Evolutionary conservation across 2,797 vertebrate species (phyloP), one percentile per base, ranked within the genome.

Genomic region (Synaphobranchus kaupii): DNA sequence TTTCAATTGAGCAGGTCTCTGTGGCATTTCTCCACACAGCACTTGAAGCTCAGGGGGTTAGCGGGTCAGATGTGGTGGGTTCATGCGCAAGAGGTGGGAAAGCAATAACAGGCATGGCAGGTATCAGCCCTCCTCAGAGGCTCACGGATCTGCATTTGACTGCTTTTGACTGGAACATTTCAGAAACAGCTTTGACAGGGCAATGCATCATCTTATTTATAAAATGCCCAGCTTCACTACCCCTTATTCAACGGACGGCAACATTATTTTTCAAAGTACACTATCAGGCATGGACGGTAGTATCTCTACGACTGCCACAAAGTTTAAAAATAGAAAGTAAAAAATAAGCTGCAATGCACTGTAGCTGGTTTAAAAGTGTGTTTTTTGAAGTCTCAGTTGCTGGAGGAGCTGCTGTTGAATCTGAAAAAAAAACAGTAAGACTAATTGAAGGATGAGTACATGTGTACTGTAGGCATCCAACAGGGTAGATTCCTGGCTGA

Each of bases 201-300:
- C 80, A 89, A 90, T 92, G 84, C 83, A 92, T 90, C 89, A 90
- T 89, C 81, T 73, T 91, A 88, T 91, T 90, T 90, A 89, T 81
- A 81, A 39, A 80, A 88, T 86, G 83, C 86, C 89, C 85, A 89
- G 87, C 84, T 31, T 89, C 66, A 83, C 81, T 52, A 84, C 66
- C 84, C 84, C 82, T 83, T 88, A 87, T 87, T 89, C 85, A 85
- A 88, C 52, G 66, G 83, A 88, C 58, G 50, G 82, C 84, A 90
- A 88, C 85, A 83, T 81, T 86, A 73, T 85, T 87, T 88, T 89
- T 76, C 52, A 56, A 60, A 84, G 20, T 25, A 28, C 80, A 52
- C 44, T 50, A 25, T n/a, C 22, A 8, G 44, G 44, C 78, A 4
- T 52, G 44, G 47, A 52, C 25, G 22, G 31, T 84, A 10, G n/a